Evolutionary conservation across 2,888 invertebrate genomes (phyloP), one percentile per base, ranked within the genome.

Genomic region (Erebia epiphron): DNA sequence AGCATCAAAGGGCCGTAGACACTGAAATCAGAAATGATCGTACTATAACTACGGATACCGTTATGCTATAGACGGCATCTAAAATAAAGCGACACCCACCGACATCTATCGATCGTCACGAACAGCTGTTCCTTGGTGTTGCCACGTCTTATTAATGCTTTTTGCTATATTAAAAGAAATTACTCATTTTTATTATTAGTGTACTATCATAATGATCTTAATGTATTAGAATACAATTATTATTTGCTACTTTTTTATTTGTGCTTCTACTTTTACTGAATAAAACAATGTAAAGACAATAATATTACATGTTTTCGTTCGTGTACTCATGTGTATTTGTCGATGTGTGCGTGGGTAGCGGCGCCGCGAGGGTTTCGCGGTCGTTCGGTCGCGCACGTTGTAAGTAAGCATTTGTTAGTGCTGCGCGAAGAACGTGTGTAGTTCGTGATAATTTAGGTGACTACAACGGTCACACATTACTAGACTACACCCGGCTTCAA

Each of bases 11-110:
- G 82, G 85, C 87, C 86, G 87, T 84, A 81, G 77, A 74, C 79
- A 78, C 79, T 82, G 81, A 16, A 83, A 83, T 83, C 35, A 35
- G 49, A 85, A 83, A 83, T 83, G 84, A 86, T 88, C 86, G 86
- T 92, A 92, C 91, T n/a, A n/a, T n/a, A n/a, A n/a, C n/a, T 91
- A 92, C 91, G 85, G 87, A 87, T 91, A 90, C 91, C 90, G 91
- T 89, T 91, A 88, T 79, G 80, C 84, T 86, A 80, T 86, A 84
- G 81, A 86, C 81, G 83, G 85, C 85, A 86, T 86, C 87, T 86
- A 92, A 92, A 92, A 91, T 92, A 92, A 91, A 91, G 90, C 85
- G 88, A 90, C 90, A 86, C 85, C 83, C 90, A 92, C 91, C 88
- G 93, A 93, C 93, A 92, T 93, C 92, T 93, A 93, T 93, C 87